These are phyloP conservation scores for Ophioderma brevispina DNA, from an alignment of 35 echinoderm and acorn worm species.

Conservation along the genomic window DNA sequence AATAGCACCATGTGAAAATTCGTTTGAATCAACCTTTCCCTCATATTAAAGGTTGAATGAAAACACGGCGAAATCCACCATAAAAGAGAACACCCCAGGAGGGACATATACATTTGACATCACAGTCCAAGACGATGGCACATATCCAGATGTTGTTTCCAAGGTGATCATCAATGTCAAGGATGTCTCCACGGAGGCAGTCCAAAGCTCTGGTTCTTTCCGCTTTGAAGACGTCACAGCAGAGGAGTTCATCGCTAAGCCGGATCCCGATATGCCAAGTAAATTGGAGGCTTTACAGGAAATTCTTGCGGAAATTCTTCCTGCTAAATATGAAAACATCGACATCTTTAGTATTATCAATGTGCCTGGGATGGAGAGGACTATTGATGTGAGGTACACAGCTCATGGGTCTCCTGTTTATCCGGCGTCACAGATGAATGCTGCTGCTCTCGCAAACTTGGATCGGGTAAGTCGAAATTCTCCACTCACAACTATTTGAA, in stretches of 20 bases:
- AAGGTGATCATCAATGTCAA: constrained; percentile 66
- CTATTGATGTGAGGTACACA: constrained; percentile 80
- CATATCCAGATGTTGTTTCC: constrained; percentile 26
- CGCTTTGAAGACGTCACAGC: constrained; percentile 70
- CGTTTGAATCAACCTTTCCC: too few relatives aligned
- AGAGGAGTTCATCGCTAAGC: constrained; percentile 62
- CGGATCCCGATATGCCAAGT: constrained; percentile 4
- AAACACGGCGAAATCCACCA: constrained; percentile 61
- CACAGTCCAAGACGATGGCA: constrained; percentile 49
- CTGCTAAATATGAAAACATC: constrained; percentile 83
- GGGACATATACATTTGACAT: constrained; percentile 59
- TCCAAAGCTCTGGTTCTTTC: constrained; percentile 85
- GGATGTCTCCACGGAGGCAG: constrained; percentile 77
- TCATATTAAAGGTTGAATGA: constrained; percentile 64
- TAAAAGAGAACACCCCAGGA: constrained; percentile 67
- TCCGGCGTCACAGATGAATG: constrained; percentile 70
- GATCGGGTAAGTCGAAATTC: constrained; percentile 37
- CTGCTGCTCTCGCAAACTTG: constrained; percentile 38
- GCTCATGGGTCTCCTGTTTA: constrained; percentile 98
- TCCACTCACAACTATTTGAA: too few relatives aligned
- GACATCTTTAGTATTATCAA: constrained; percentile 94
- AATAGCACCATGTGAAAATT: too few relatives aligned
- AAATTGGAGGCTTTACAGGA: constrained; percentile 45
- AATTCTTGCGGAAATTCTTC: constrained; percentile 52
- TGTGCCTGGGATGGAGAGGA: constrained; percentile 50